Base-by-base conservation (phyloP, 2,888 invertebrate species). In the Trileptium ribeirensis region DNA sequence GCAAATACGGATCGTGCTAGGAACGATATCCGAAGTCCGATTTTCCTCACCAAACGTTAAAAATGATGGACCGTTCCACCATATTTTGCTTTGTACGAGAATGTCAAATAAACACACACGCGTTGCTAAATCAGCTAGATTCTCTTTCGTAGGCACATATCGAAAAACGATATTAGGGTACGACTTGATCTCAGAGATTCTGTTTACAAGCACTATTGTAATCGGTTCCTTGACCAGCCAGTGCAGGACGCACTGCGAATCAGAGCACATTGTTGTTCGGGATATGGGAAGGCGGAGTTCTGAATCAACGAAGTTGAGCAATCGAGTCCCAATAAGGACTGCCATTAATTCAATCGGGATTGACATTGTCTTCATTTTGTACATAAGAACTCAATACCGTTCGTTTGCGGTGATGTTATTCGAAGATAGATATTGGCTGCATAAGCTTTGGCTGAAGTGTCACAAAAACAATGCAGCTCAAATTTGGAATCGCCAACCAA, bases 121-220 rank as follows among this genome's bases (percentile, higher is more conserved):
- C 38, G 8, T 85, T 0, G 84, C 83, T 3, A 83, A 79, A 81
- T 87, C 87, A 1, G 86, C 87, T 0, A 87, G 86, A 81, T 87
- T 87, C 0, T 84, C 82, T 34, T 83, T 67, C 0, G 85, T 82
- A 1, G 70, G 39, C 29, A 86, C 85, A 77, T 87, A 84, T 33
- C 82, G 83, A 84, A 86, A 86, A 31, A 67, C n/a, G 8, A 82
- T 79, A 29, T 40, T 40, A 2, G 83, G 80, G 8, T 64, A 31
- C 1, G 70, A 81, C 29, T 82, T 78, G 36, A 87, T 86, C 31
- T 85, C 83, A 8, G 83, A 78, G 3, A 86, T 81, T 1, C 86
- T 81, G 75, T 86, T 86, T 0, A 86, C 83, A 81, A 85, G 85
- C 1, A 83, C 74, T 24, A 74, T 75, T 24, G 77, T 29, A 29